A percentile compares a stretch with the other conserved stretches of the same genome.
Evolutionary conservation across 2,113 vertebrate genomes (phyloP).

Genomic region (Trochalopteron elliotii): DNA sequence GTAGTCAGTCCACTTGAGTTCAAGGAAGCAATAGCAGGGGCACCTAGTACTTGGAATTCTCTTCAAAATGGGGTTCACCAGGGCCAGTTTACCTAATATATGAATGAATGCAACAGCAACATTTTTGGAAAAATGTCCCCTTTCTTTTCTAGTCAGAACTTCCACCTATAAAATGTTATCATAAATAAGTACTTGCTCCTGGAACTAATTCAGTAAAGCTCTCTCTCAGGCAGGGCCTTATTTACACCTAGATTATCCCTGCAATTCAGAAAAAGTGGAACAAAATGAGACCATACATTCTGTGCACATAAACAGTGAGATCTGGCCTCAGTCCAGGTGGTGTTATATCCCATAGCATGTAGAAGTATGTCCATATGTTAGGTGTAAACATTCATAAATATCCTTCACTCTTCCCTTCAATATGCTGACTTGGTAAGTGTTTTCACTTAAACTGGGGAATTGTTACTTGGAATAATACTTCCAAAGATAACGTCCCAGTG

Average conservation of each 20-base stretch:
- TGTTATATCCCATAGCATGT: neutral
- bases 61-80: neutral
- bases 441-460: slow-evolving; percentile 21
- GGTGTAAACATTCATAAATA: slow-evolving; percentile 34
- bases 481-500: neutral
- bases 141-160: slow-evolving; percentile 9
- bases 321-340: slow-evolving; percentile 1
- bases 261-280: neutral
- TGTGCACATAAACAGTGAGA: neutral
- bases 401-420: neutral
- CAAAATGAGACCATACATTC: slow-evolving; percentile 28
- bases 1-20: neutral
- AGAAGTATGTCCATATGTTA: neutral
- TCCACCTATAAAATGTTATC: neutral
- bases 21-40: neutral
- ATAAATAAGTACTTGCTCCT: neutral
- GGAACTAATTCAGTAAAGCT: slow-evolving; percentile 22
- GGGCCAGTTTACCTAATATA: neutral
- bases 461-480: slow-evolving; percentile 31
- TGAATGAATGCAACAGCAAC: neutral
- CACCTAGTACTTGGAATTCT: neutral
- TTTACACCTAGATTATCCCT: slow-evolving; percentile 26
- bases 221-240: neutral
- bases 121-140: neutral
- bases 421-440: neutral